Evolutionary conservation across 1,140 invertebrate genomes (phyloP), one percentile per base, ranked within the genome.

Genomic region (Chironomus tepperi): DNA sequence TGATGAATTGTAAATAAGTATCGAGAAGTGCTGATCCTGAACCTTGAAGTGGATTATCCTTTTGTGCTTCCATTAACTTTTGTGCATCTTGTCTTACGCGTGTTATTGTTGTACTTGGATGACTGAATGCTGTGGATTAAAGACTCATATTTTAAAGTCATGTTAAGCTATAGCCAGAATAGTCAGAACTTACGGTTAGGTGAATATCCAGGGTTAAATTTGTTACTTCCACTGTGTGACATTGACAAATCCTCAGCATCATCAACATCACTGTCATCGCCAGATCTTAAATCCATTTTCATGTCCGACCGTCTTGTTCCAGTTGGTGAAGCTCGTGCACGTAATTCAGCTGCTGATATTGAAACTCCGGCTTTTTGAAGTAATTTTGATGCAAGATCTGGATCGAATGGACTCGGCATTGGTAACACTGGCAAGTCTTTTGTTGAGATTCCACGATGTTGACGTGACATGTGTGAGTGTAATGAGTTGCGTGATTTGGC

Each of bases 401-500:
- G 93, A 83, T 95, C 93, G 80, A 95, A 96, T 3, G 92, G 89
- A 73, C 92, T 92, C 8, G 93, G 94, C 93, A 96, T 95, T 43
- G 93, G 93, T 76, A 95, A 81, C 10, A 96, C 93, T 3, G 94
- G 94, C 74, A 96, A 85, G 80, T 95, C 93, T 85, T 95, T 95
- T 67, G 94, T 95, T 78, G 92, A 94, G 79, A 96, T 95, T 70
- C 94, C 94, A 24, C 94, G 88, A 80, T 95, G 93, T 81, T 95
- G 93, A 18, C 93, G 88, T 73, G 91, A 93, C 94, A 96, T 96
- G 83, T 96, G 94, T 21, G 93, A 95, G 82, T 95, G 93, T 12
- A 95, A 84, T 0, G 92, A 94, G 83, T 96, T 96, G 43, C 94
- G 86, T 0, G 93, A 95, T 81, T 96, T 96, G 43, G 94, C 94